Evolutionary conservation across 2,888 invertebrate genomes (phyloP).

Genomic region (Apeira syringaria): DNA sequence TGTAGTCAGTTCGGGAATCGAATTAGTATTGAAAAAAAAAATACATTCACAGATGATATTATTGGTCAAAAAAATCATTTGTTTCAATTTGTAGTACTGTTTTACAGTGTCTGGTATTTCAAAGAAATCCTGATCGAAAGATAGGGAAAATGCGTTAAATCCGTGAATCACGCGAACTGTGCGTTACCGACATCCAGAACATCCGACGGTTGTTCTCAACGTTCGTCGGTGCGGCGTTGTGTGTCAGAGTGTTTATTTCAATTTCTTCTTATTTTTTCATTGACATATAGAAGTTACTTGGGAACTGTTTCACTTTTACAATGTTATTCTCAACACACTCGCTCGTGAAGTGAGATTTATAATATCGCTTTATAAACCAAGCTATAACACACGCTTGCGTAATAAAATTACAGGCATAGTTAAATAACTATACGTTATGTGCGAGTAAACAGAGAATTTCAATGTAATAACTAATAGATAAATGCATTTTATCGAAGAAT

Average conservation of each 20-base stretch:
- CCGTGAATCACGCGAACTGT: slow-evolving; percentile 17
- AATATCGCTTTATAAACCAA: not conserved
- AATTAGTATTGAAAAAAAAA: too few species aligned
- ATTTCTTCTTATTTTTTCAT: not conserved
- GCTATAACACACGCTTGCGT: not conserved
- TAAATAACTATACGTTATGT: too few species aligned
- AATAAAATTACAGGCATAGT: too few species aligned
- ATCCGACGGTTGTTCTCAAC: slow-evolving; percentile 2
- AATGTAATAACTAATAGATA: too few species aligned
- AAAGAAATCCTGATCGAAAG: slow-evolving; percentile 12
- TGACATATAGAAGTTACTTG: not conserved
- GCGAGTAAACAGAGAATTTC: too few species aligned
- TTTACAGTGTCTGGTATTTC: not conserved
- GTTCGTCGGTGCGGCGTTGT: slow-evolving; percentile 1
- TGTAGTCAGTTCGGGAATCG: too few species aligned
- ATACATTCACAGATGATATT: too few species aligned
- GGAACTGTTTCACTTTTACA: too few species aligned
- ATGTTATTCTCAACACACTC: too few species aligned
- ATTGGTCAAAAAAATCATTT: too few species aligned
- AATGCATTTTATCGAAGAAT: too few species aligned
- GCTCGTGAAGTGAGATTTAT: too few species aligned
- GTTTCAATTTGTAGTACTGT: not conserved
- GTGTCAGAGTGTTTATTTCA: not conserved
- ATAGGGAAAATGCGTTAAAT: slow-evolving; percentile 27
- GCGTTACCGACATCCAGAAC: slow-evolving; percentile 19